phyloP scores from a whole-genome alignment of 2,888 invertebrate species.

The Cybosia mesomella region DNA sequence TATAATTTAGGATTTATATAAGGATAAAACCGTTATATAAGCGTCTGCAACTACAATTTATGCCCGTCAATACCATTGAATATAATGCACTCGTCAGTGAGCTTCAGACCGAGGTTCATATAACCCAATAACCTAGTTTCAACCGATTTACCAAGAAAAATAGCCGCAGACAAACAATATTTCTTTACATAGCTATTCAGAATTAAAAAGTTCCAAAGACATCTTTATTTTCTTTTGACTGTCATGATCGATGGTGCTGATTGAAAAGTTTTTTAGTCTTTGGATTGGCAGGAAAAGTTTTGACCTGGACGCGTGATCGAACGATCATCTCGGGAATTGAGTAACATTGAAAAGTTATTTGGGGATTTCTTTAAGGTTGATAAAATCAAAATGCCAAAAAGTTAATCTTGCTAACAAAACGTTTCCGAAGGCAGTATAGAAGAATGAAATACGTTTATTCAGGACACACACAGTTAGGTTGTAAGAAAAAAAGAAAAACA shows the following conservation, averaged over 20 bases:
- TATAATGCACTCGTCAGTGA: not conserved
- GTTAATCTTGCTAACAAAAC: not conserved
- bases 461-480: no score
- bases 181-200: constrained; percentile 10
- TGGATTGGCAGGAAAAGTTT: not conserved
- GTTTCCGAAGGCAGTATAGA: no score
- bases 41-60: not conserved
- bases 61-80: not conserved
- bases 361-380: not conserved
- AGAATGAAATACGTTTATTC: no score
- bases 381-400: not conserved
- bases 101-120: not conserved
- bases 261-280: constrained; percentile 43
- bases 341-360: not conserved
- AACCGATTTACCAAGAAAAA: constrained; percentile 16
- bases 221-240: constrained; percentile 28
- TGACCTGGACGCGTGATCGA: constrained; percentile 15
- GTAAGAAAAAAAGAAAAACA: no score
- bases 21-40: not conserved
- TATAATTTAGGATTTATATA: not conserved
- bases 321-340: constrained; percentile 16
- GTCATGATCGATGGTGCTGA: constrained; percentile 25
- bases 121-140: constrained; percentile 19
- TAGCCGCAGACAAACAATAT: constrained; percentile 15
- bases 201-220: constrained; percentile 8